Base-by-base conservation (phyloP, 2,888 invertebrate species). In the Oscheius sp. region DNA sequence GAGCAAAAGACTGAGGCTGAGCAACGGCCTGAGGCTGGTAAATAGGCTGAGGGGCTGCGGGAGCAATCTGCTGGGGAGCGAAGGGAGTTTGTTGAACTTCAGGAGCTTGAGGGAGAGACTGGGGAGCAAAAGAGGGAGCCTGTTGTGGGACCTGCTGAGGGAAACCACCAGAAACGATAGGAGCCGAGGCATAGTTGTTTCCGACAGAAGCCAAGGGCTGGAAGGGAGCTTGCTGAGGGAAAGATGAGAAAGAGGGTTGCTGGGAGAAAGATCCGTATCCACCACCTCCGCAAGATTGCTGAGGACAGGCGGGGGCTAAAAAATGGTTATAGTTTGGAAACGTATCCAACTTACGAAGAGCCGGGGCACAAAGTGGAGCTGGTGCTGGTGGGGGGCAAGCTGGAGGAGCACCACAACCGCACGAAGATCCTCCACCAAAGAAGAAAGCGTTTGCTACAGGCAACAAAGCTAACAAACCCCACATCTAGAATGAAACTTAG, bases 361-460 rank as follows among this genome's bases (percentile, higher is more conserved):
- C 32, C 50, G 62, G 73, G 29, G 65, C 62, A 37, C 73, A 73
- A n/a, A 73, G 29, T 50, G 80, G 73, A 68, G 82, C 76, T 9
- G 78, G 76, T 21, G 79, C 75, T 63, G 79, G 80, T 70, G 79
- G 79, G 1, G 79, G 76, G 53, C 79, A 77, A 4, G 78, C 76
- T 57, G 81, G 80, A 57, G 76, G 78, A 32, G 79, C 78, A 9
- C 68, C 68, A 51, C 81, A 83, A 10, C 82, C 82, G 37, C 82
- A 80, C 5, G 75, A 74, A 10, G 70, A 62, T 10, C 79, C 77
- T 29, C 78, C 75, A 47, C 81, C 81, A 57, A 81, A 83, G 83
- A 83, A 83, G 80, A 83, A 82, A 11, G 83, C 81, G 77, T 76
- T 74, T 33, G 65, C 72, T n/a, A 76, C 9, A 21, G 73, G 57